Base-by-base conservation (phyloP, 2,113 vertebrate species). In the Menura novaehollandiae region DNA sequence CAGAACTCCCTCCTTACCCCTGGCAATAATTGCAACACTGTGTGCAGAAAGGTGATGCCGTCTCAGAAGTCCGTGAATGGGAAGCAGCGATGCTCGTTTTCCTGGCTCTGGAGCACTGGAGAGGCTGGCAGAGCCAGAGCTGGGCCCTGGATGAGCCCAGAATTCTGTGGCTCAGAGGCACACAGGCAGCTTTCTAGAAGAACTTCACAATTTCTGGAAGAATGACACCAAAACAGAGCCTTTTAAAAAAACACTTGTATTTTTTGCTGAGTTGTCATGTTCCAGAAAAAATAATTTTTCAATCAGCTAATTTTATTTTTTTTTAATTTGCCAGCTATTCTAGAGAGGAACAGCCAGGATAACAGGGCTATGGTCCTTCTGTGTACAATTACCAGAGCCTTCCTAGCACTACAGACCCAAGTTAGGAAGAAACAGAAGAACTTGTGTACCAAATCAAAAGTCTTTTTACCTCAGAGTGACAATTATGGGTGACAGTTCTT, bases 31-130 rank as follows among this genome's bases (percentile, higher is more conserved):
- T 72, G 56, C 51, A 77, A 53, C 0, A 6, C 41, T 3, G 13
- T 0, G 1, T 13, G 30, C 1, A 1, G 51, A 60, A 69, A 82
- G 46, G 46, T 26, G 67, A 75, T 0, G 2, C 37, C 19, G 39
- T 39, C 47, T 71, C 47, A 7, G 24, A 46, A 56, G 24, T 23
- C 9, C 2, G 4, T 1, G n/a, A 44, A 30, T 3, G 47, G 28
- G 63, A 75, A 86, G 56, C 46, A 60, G n/a, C 1, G 1, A 30
- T 17, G 18, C 24, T 53, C 4, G 0, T 23, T 53, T 55, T 3
- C 43, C n/a, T 47, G 0, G 3, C 30, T 56, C 41, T 8, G 4
- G 21, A 73, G 80, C 49, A 41, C 39, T 1, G 3, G 39, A 33
- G 71, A 3, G 20, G 23, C 12, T 4, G 3, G 30, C 32, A 67